phyloP scores from a whole-genome alignment of 1,140 invertebrate genomes.

The Bombus pascuorum region DNA sequence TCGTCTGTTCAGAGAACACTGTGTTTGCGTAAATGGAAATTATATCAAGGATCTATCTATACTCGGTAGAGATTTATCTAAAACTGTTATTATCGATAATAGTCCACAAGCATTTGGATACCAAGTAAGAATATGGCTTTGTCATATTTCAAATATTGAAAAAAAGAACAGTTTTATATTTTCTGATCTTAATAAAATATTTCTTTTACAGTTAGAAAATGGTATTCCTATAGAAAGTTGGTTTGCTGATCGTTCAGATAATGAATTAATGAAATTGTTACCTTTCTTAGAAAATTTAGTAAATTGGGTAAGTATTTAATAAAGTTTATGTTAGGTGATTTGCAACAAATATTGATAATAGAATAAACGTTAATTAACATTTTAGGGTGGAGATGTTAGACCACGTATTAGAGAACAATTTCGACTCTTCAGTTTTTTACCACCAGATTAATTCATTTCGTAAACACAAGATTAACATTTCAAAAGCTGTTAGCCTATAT shows the following conservation, averaged over 20 bases:
- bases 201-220: constrained; percentile 92
- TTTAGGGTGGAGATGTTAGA: constrained; percentile 94
- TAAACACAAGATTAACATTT: constrained; percentile 49
- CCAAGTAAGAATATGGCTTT: constrained; percentile 84
- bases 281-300: constrained; percentile 96
- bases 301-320: constrained; percentile 85
- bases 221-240: constrained; percentile 99
- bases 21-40: constrained; percentile 97
- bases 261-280: constrained; percentile 95
- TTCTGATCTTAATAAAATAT: constrained; percentile 15
- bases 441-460: constrained; percentile 88
- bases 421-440: constrained; percentile 93
- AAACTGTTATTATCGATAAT: constrained; percentile 96
- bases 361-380: constrained; percentile 66
- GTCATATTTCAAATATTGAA: constrained; percentile 3
- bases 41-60: constrained; percentile 98
- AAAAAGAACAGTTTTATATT: neutral
- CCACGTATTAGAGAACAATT: constrained; percentile 95
- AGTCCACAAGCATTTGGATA: constrained; percentile 96
- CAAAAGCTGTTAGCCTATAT: constrained; percentile 27
- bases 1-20: constrained; percentile 96
- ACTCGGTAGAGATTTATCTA: constrained; percentile 94
- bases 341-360: neutral
- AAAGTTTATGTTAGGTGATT: constrained; percentile 17
- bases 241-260: constrained; percentile 96